Evolutionary conservation across 2,797 vertebrate genomes (phyloP).

Genomic region (Knipowitschia caucasica): DNA sequence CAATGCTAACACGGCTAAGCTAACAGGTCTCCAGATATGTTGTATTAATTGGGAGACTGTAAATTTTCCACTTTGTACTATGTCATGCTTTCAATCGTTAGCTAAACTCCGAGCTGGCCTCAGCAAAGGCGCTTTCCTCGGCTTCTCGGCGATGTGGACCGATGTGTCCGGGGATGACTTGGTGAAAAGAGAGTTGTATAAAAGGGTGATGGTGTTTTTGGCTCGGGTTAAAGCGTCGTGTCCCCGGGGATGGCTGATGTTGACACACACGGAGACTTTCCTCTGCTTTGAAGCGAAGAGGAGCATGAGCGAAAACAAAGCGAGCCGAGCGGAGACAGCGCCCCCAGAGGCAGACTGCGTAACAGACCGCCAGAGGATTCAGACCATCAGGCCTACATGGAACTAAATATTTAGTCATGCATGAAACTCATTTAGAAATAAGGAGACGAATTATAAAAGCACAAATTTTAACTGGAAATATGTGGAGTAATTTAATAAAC

Average conservation of each 20-base stretch:
- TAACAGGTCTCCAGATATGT: conserved; percentile 58
- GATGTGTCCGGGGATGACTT: conserved; percentile 13
- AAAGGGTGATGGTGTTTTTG: conserved; percentile 34
- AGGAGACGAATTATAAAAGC: too few relatives aligned
- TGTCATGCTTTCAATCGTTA: conserved; percentile 65
- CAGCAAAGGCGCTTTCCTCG: conserved; percentile 20
- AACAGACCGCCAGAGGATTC: conserved; percentile 33
- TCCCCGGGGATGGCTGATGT: conserved; percentile 67
- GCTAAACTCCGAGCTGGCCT: conserved; percentile 45
- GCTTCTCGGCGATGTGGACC: neutral
- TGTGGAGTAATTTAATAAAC: too few relatives aligned
- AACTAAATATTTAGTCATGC: too few relatives aligned
- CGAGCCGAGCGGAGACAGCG: conserved; percentile 52
- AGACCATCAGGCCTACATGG: too few relatives aligned
- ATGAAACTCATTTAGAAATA: too few relatives aligned
- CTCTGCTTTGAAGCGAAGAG: conserved; percentile 63
- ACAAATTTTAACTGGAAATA: too few relatives aligned
- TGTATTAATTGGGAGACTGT: conserved; percentile 53
- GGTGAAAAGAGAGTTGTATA: conserved; percentile 23
- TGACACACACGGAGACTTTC: conserved; percentile 69
- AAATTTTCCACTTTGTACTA: conserved; percentile 62
- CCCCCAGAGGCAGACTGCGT: conserved; percentile 53
- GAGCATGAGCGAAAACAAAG: conserved; percentile 61
- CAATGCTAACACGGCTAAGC: conserved; percentile 65
- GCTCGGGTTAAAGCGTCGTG: conserved; percentile 53